phyloP scores from a whole-genome alignment of 2,113 vertebrate species.

The Proterorhinus semilunaris region DNA sequence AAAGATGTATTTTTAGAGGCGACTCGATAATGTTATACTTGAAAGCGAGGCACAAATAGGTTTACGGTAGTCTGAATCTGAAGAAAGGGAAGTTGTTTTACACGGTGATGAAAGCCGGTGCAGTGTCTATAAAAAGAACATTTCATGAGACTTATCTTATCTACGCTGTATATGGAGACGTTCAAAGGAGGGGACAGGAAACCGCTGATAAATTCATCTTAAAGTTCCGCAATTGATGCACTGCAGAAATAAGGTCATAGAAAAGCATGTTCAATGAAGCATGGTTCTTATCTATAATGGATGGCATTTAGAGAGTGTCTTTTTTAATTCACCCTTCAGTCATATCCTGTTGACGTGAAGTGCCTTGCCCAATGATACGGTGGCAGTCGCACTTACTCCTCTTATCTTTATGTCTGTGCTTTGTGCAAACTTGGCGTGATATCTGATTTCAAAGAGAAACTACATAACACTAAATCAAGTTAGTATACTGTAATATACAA shows the following conservation, averaged over 20 bases:
- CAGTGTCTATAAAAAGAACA: slow-evolving; percentile 2
- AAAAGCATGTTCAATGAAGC: too few species aligned
- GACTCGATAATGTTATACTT: background rate
- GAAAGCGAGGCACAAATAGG: slow-evolving; percentile 6
- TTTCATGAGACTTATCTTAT: background rate
- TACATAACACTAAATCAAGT: too few species aligned
- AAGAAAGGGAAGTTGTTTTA: background rate
- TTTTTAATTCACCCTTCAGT: background rate
- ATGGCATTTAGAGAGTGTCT: too few species aligned
- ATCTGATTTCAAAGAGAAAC: too few species aligned
- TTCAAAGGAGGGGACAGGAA: background rate
- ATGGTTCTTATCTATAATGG: too few species aligned
- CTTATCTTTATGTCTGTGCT: too few species aligned
- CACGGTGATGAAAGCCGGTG: background rate
- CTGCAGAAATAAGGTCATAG: too few species aligned
- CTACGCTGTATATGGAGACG: background rate
- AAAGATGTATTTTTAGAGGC: background rate
- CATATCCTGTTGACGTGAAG: background rate
- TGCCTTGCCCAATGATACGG: background rate
- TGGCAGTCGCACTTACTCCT: too few species aligned
- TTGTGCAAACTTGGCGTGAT: too few species aligned
- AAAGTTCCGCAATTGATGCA: too few species aligned
- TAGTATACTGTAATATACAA: too few species aligned
- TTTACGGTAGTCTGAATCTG: background rate
- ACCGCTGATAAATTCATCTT: background rate